Base-by-base conservation (phyloP, 1,140 invertebrate species). In the Brevipalpus yothersi region DNA sequence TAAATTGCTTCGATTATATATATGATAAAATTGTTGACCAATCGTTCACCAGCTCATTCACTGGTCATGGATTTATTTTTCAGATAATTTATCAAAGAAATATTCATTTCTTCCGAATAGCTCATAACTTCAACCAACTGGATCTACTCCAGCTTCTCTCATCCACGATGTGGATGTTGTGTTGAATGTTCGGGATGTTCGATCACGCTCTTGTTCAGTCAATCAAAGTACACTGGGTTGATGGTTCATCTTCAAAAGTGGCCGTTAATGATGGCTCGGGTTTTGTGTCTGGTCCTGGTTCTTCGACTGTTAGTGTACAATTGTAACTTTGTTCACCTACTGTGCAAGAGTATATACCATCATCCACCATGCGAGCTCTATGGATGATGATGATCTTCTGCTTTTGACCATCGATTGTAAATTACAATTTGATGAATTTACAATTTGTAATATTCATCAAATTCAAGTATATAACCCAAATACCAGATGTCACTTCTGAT, bases 301-400 rank as follows among this genome's bases (percentile, higher is more conserved):
- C 15, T 15, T 15, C 19, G 7, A 70, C 79, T 86, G 82, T 71
- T 82, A 78, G 8, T 63, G 73, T 82, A 0, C 87, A 90, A 54
- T 76, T 77, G 23, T 84, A 89, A 56, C 76, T 79, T 68, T 88
- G 80, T 23, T 84, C 82, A 1, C 84, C 88, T 41, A 92, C 85
- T 68, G 81, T 76, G 66, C 89, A 90, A 13, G 82, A 79, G 69
- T 93, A 95, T 61, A 79, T 75, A 15, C 85, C 89, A 57, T 76
- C 78, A 71, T 94, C 89, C 56, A 78, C 74, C 0, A 73, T 64
- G 62, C 79, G 77, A 17, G 82, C 79, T 62, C 89, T 82, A 63
- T 84, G n/a, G n/a, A n/a, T 82, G 63, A 93, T 84, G 69, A 87
- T 84, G 13, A 93, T 69, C 65, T 83, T 83, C 69, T 92, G 88